Evolutionary conservation across 30 jellyfish, hydroid and myxozoan genomes (phyloP), one percentile per base, ranked within the genome.

Genomic region (Catostylus mosaicus): DNA sequence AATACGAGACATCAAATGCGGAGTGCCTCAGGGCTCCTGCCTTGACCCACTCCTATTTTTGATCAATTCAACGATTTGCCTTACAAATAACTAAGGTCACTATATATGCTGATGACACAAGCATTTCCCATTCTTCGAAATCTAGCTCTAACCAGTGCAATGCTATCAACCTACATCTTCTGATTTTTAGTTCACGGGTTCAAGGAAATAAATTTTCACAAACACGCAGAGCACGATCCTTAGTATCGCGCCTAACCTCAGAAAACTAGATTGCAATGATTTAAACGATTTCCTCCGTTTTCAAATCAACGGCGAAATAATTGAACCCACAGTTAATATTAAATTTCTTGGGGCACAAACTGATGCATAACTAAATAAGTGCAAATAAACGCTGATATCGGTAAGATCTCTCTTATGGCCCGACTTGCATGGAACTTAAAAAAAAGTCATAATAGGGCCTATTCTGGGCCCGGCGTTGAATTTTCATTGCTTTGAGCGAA

Each of bases 61-160:
- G n/a, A n/a, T n/a, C n/a, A n/a, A n/a, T n/a, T n/a, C n/a, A n/a
- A n/a, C n/a, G n/a, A n/a, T n/a, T n/a, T n/a, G n/a, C n/a, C n/a
- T n/a, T n/a, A n/a, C n/a, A n/a, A n/a, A n/a, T n/a, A n/a, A n/a
- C n/a, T n/a, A n/a, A n/a, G n/a, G n/a, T n/a, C n/a, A n/a, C n/a
- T n/a, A n/a, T n/a, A n/a, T n/a, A n/a, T n/a, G n/a, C n/a, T n/a
- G n/a, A n/a, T n/a, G n/a, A n/a, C n/a, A n/a, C n/a, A n/a, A n/a
- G n/a, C n/a, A n/a, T 74, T 48, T 30, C 75, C 36, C 50, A 74
- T 35, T 74, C 86, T 56, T 50, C 86, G 38, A 48, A 30, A 74
- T 47, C 86, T 27, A 0, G 30, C 29, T 46, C 75, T 50, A 59
- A 4, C 29, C 12, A 22, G 38, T 3, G 35, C 68, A 2, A 48